Percentiles rank a stretch among this genome's conserved stretches.
Conservation (phyloP, 2,888 invertebrate genomes). For the Orthosia gracilis region DNA sequence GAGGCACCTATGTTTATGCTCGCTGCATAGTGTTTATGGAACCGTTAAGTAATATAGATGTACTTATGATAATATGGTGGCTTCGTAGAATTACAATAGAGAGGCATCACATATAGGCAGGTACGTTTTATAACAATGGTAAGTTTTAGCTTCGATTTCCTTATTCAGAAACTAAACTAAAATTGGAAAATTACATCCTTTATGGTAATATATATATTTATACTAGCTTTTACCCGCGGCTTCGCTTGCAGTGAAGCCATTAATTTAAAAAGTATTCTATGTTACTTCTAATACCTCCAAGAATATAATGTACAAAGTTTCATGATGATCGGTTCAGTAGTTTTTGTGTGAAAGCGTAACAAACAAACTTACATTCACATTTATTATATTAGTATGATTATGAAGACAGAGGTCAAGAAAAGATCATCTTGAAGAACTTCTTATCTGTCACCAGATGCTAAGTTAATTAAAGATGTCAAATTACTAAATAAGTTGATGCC, state of each 20-base stretch:
- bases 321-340: too few relatives aligned
- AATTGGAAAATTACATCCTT: background rate
- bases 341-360: too few relatives aligned
- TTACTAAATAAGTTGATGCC: background rate
- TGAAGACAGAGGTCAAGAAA: background rate
- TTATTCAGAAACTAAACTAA: background rate
- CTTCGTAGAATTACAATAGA: constrained; percentile 31
- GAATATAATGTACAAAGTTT: too few relatives aligned
- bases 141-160: background rate
- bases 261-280: too few relatives aligned
- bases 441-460: background rate
- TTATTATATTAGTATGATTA: too few relatives aligned
- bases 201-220: too few relatives aligned
- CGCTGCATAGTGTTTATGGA: constrained; percentile 17
- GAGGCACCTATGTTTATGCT: constrained; percentile 12
- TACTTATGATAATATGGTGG: constrained; percentile 38
- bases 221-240: too few relatives aligned
- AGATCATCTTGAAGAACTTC: background rate
- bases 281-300: too few relatives aligned
- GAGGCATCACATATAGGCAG: background rate
- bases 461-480: background rate
- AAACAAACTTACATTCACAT: too few relatives aligned
- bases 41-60: constrained; percentile 43
- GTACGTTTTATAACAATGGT: constrained; percentile 4
- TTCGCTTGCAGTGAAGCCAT: too few relatives aligned